Conservation (phyloP, 2,888 invertebrate genomes). For the Fragum whitleyi region DNA sequence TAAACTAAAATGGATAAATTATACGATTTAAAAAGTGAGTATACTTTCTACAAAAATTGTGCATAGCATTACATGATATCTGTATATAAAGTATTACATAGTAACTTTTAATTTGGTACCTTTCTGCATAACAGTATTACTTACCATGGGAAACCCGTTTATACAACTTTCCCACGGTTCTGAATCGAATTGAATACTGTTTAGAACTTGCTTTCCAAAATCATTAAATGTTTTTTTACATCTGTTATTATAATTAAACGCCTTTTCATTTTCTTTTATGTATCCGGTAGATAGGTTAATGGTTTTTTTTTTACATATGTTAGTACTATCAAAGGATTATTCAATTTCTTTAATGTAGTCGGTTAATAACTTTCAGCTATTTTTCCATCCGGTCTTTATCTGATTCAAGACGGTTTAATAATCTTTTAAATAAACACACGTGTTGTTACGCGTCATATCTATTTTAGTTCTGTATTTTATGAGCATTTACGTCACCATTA, state of each 20-base stretch:
- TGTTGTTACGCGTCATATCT: slow-evolving; percentile 4
- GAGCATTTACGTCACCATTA: background rate
- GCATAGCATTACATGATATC: background rate
- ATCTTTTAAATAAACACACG: background rate
- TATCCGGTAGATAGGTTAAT: too few relatives aligned
- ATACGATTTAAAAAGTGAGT: slow-evolving; percentile 6
- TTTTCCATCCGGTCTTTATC: slow-evolving; percentile 3
- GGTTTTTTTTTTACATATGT: too few relatives aligned
- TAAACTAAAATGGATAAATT: slow-evolving; percentile 17
- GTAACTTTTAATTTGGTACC: background rate
- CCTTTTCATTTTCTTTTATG: too few relatives aligned
- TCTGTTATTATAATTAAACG: too few relatives aligned
- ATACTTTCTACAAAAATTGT: background rate
- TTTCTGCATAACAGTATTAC: too few relatives aligned
- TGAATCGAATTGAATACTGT: background rate
- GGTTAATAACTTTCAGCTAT: background rate
- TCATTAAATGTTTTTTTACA: too few relatives aligned
- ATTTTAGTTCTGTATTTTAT: background rate
- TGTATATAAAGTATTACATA: background rate
- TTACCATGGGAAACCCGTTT: background rate
- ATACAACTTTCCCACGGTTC: slow-evolving; percentile 6
- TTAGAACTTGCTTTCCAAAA: too few relatives aligned
- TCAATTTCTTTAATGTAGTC: background rate
- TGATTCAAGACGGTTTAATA: background rate
- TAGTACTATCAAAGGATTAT: background rate